Conservation (phyloP, 1,140 invertebrate genomes). For the Monomorium pharaonis region DNA sequence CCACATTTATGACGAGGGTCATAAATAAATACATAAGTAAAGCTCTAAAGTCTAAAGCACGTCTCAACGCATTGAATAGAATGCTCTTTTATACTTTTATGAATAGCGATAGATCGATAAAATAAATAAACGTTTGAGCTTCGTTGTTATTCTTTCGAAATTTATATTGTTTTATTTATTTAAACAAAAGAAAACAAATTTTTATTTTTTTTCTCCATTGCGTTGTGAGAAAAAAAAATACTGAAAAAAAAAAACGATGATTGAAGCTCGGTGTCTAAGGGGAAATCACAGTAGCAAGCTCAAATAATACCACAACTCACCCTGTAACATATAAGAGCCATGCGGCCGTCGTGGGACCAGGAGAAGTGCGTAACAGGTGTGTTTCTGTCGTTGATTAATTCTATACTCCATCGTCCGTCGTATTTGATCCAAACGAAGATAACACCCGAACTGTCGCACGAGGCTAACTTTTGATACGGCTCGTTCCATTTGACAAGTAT, state of each 20-base stretch:
- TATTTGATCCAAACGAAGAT: conserved; percentile 99
- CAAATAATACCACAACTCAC: conserved; percentile 81
- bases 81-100: background rate
- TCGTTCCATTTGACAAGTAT: conserved; percentile 99
- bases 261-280: background rate
- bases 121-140: conserved; percentile 17
- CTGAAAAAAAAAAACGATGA: background rate
- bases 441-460: conserved; percentile 98
- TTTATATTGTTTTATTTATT: background rate
- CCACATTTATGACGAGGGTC: conserved; percentile 11
- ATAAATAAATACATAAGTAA: conserved; percentile 41
- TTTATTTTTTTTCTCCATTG: background rate
- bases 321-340: conserved; percentile 99
- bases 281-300: conserved; percentile 16
- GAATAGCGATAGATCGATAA: background rate
- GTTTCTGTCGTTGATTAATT: conserved; percentile 98
- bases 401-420: conserved; percentile 99
- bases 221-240: too few species aligned
- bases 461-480: conserved; percentile 98
- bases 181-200: background rate
- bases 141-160: too few species aligned
- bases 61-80: background rate
- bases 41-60: background rate
- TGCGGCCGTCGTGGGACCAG: conserved; percentile 99
- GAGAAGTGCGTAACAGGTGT: conserved; percentile 98